Base-by-base conservation (phyloP, 2,797 vertebrate species). In the Masticophis lateralis region DNA sequence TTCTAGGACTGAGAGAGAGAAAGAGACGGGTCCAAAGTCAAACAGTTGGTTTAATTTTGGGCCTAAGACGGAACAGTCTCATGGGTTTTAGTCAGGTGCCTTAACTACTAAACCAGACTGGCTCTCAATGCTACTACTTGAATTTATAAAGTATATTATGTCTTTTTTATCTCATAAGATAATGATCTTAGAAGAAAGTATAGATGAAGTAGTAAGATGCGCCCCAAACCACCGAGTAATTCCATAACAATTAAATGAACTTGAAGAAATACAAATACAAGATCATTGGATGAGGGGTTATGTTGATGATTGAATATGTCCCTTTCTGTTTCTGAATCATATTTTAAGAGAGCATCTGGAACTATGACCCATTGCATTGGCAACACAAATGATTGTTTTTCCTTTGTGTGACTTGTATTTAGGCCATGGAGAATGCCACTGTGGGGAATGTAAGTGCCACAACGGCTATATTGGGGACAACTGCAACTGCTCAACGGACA, bases 401-500 rank as follows among this genome's bases (percentile, higher is more conserved):
- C 28, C 1, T 95, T 43, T 66, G 27, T 90, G 47, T 28, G 3
- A 96, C 16, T 1, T 86, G 47, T 51, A 93, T 96, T 9, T 96
- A 99, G 99, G 98, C 96, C 99, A 99, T 0, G 99, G 99, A 0
- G 99, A 99, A 37, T 99, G 99, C 94, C 98, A 99, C 97, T 99
- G 99, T 0, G 99, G 99, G 2, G 99, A 99, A 97, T 99, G 99
- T 95, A 99, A 99, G 95, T 99, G 99, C 96, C 98, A 99, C 0
- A 97, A 98, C 0, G 98, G 98, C 0, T 99, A 98, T 96, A 94
- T 99, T 0, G 99, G 99, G 8, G 99, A 99, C 97, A 99, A 99
- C 98, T 99, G 99, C 94, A 99, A 99, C 98, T 99, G 99, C 96
- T 98, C 99, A 16, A 99, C 98, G 0, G 98, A 99, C 96, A 98